phyloP scores from a whole-genome alignment of 2,888 invertebrate genomes.

The Galeopsomyia nigrocyanea region DNA sequence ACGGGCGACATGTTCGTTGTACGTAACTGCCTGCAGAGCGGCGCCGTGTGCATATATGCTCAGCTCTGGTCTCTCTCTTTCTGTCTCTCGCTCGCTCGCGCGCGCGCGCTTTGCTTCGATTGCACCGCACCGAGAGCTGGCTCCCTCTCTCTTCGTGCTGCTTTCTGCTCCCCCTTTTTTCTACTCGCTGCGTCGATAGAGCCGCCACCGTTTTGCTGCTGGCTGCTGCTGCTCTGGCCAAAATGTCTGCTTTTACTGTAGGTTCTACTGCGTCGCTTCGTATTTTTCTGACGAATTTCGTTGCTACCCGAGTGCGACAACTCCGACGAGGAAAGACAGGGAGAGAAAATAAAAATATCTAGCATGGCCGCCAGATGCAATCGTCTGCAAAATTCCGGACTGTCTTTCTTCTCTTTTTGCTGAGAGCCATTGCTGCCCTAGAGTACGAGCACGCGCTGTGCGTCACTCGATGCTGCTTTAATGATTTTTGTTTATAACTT shows the following conservation, averaged over 20 bases:
- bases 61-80: conserved; percentile 20
- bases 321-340: conserved; percentile 7
- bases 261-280: too few relatives aligned
- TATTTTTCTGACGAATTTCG: too few relatives aligned
- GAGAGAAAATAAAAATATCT: conserved; percentile 17
- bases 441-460: too few relatives aligned
- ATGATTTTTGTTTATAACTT: too few relatives aligned
- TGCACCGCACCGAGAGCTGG: not conserved
- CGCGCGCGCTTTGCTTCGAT: not conserved
- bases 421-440: not conserved
- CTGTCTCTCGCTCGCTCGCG: conserved; percentile 41
- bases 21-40: not conserved
- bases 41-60: conserved; percentile 46
- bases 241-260: too few relatives aligned
- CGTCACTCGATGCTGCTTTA: too few relatives aligned
- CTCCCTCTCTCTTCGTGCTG: conserved; percentile 16
- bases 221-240: too few relatives aligned
- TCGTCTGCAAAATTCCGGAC: conserved; percentile 30
- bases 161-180: conserved; percentile 1
- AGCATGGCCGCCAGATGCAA: conserved; percentile 9
- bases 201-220: too few relatives aligned
- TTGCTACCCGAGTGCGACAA: not conserved
- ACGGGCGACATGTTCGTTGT: conserved; percentile 30
- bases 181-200: not conserved
- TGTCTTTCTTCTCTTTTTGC: not conserved